Evolutionary conservation across 1,140 invertebrate genomes (phyloP), one percentile per base, ranked within the genome.

Genomic region (Wiebesia pumilae): DNA sequence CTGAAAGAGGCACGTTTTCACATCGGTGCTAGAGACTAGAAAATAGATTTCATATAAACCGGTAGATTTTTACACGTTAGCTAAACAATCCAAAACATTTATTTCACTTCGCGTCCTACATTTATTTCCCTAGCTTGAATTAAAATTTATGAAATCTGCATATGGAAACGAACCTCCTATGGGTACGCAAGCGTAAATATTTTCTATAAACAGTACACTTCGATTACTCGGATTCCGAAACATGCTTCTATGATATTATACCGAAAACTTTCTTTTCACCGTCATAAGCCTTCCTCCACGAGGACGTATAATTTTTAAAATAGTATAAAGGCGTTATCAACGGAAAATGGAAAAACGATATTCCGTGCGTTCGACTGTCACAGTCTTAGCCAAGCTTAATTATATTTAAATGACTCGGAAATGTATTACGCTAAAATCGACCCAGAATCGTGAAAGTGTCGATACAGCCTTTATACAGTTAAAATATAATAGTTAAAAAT

Each of bases 231-330:
- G 40, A 75, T 75, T 40, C 35, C 38, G 14, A 75, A 43, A 75
- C 38, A 75, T 12, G 38, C 43, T 75, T 75, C 38, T 75, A 75
- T n/a, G 40, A 75, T 24, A 38, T 43, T 43, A 43, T 16, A 33
- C 43, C 40, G 71, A 75, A n/a, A 43, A 75, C 71, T 75, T 75
- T 75, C 71, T 75, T 75, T 43, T 75, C 21, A 27, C 21, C 24
- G 0, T 43, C 38, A 24, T 3, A 43, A n/a, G 38, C 38, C 71
- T 12, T 40, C 38, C 24, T 43, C 24, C 14, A 12, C 16, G 69
- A 40, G 69, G 35, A 73, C 40, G 9, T 27, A 73, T 33, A 24
- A 73, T 21, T 73, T 24, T 40, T 21, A 27, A 73, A 73, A 6
- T 24, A 27, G 14, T 30, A 7, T 73, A 38, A 40, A 73, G 24